Percentiles rank a stretch among this genome's conserved stretches.
Conservation (phyloP, 2,888 invertebrate genomes). For the Cephalotes varians region DNA sequence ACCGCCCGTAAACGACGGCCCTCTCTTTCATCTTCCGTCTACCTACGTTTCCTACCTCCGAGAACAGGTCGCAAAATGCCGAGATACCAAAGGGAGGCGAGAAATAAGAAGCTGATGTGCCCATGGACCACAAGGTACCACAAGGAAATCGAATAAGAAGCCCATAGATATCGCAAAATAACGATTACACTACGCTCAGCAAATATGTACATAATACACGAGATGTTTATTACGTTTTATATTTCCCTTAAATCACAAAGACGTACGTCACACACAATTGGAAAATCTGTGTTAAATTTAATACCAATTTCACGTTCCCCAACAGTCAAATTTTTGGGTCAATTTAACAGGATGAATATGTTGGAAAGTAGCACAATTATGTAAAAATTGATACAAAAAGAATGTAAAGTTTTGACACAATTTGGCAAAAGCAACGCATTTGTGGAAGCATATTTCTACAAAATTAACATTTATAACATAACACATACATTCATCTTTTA, state of each 20-base stretch:
- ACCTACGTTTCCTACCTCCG: constrained; percentile 36
- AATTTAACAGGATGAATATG: too few relatives aligned
- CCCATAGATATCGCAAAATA: constrained; percentile 58
- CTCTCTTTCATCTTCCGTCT: constrained; percentile 43
- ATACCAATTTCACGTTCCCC: too few relatives aligned
- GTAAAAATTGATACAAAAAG: too few relatives aligned
- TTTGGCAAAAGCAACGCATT: too few relatives aligned
- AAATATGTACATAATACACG: constrained; percentile 22
- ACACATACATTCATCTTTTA: too few relatives aligned
- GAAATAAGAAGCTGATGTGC: constrained; percentile 25
- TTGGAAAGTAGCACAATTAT: too few relatives aligned
- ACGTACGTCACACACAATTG: not conserved
- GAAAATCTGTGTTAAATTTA: too few relatives aligned
- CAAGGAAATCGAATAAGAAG: constrained; percentile 10
- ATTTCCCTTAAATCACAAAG: not conserved
- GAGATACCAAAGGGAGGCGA: constrained; percentile 5
- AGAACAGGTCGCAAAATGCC: constrained; percentile 34
- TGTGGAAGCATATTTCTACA: too few relatives aligned
- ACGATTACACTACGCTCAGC: constrained; percentile 42
- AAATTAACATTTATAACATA: too few relatives aligned
- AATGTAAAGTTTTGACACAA: too few relatives aligned
- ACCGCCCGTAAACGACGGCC: constrained; percentile 76
- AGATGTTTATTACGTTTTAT: constrained; percentile 21
- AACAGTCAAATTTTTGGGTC: too few relatives aligned
- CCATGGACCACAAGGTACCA: not conserved